These are phyloP conservation scores for Megalonaias nervosa DNA, from an alignment of 1,140 invertebrate genomes.

Conservation along the genomic window DNA sequence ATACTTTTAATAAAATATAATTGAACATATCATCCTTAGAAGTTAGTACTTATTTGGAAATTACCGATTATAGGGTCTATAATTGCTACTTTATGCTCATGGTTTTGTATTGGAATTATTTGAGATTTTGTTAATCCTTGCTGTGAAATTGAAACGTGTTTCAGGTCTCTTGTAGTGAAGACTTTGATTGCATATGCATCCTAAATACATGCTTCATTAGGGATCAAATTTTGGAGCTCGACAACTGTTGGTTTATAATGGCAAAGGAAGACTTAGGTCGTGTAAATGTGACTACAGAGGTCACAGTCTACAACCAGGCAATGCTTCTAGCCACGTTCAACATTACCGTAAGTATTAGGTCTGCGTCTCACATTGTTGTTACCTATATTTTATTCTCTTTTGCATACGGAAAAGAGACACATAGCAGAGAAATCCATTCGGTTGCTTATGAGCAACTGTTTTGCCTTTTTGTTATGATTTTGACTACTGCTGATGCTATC, in stretches of 20 bases:
- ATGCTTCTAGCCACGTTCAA: neutral
- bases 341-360: neutral
- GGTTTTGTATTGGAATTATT: too few relatives aligned
- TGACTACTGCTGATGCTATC: neutral
- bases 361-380: neutral
- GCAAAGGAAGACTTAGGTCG: constrained; percentile 16
- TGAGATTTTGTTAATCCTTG: too few relatives aligned
- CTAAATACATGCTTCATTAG: constrained; percentile 7
- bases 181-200: constrained; percentile 3
- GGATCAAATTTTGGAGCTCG: constrained; percentile 8
- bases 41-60: too few relatives aligned
- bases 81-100: too few relatives aligned
- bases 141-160: too few relatives aligned
- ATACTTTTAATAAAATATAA: too few relatives aligned
- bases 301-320: constrained; percentile 25
- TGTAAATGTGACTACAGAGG: neutral
- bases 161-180: constrained; percentile 3
- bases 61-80: too few relatives aligned
- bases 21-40: too few relatives aligned
- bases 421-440: neutral
- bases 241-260: constrained; percentile 31
- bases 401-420: too few relatives aligned
- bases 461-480: neutral
- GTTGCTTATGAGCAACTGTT: neutral
- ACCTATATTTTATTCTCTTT: too few relatives aligned